Percentiles rank a stretch among this genome's conserved stretches.
These are phyloP conservation scores for Taenaris catops DNA, from an alignment of 2,888 invertebrate genomes.

Conservation along the genomic window DNA sequence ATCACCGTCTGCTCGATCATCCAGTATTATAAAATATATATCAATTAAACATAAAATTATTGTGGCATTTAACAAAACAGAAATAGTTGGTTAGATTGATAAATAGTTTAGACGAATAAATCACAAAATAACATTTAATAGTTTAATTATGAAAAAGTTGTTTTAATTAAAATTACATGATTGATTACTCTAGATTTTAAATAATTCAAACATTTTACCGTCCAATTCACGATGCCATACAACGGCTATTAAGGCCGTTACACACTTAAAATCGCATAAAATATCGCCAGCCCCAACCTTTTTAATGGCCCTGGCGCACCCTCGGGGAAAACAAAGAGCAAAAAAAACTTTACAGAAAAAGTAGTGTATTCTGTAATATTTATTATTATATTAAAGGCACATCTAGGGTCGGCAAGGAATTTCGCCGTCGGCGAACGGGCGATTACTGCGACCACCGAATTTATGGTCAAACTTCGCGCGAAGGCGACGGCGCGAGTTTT, in stretches of 20 bases:
- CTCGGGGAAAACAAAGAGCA: conserved; percentile 59
- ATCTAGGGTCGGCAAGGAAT: conserved; percentile 54
- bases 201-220: conserved; percentile 4
- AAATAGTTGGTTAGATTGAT: too few relatives aligned
- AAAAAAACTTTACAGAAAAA: conserved; percentile 59
- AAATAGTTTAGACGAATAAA: too few relatives aligned
- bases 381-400: conserved; percentile 75
- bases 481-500: conserved; percentile 79
- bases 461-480: conserved; percentile 79
- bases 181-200: too few relatives aligned
- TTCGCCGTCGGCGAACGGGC: conserved; percentile 58
- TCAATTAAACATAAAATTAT: too few relatives aligned
- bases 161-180: too few relatives aligned
- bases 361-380: conserved; percentile 70
- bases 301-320: conserved; percentile 69
- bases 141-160: too few relatives aligned
- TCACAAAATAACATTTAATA: too few relatives aligned
- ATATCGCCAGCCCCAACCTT: conserved; percentile 68
- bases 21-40: too few relatives aligned
- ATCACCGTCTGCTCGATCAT: conserved; percentile 40
- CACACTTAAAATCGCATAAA: conserved; percentile 78
- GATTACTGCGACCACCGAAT: conserved; percentile 72
- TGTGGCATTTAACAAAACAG: too few relatives aligned
- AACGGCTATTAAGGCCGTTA: conserved; percentile 64
- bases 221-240: conserved; percentile 50